Conservation (phyloP, 1,140 invertebrate genomes). For the Drosophila sulfurigaster region DNA sequence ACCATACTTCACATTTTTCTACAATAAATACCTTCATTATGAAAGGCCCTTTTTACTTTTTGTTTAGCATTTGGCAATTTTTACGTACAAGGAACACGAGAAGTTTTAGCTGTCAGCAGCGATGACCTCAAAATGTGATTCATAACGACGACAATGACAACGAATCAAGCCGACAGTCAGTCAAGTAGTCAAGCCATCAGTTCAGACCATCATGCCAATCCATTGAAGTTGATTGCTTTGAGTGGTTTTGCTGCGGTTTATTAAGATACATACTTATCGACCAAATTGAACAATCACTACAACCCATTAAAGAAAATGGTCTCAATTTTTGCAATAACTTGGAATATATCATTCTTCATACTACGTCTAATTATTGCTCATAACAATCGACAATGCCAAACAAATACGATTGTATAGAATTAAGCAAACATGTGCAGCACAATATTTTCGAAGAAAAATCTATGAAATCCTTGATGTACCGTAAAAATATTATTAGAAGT, state of each 20-base stretch:
- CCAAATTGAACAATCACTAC: conserved; percentile 42
- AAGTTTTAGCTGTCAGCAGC: conserved; percentile 12
- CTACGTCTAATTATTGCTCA: not conserved
- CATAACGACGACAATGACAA: conserved; percentile 44
- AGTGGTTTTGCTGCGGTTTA: conserved; percentile 42
- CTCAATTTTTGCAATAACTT: conserved; percentile 10
- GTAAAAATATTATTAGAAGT: no score
- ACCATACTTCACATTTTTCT: conserved; percentile 23
- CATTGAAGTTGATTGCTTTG: conserved; percentile 53
- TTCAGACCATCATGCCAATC: conserved; percentile 35
- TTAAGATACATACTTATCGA: conserved; percentile 43
- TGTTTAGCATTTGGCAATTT: conserved; percentile 2
- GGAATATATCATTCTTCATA: not conserved
- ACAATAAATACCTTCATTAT: conserved; percentile 24
- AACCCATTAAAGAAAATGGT: conserved; percentile 38
- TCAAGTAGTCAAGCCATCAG: conserved; percentile 13
- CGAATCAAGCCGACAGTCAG: conserved; percentile 27
- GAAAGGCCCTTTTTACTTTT: not conserved
- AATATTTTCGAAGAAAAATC: no score
- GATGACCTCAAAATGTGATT: conserved; percentile 53
- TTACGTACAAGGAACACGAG: conserved; percentile 28
- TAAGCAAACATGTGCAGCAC: no score
- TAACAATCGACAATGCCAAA: conserved; percentile 12
- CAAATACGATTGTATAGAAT: not conserved
- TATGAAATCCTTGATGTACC: no score